phyloP scores from a whole-genome alignment of 1,140 invertebrate species.

The Aphaenogaster floridana region DNA sequence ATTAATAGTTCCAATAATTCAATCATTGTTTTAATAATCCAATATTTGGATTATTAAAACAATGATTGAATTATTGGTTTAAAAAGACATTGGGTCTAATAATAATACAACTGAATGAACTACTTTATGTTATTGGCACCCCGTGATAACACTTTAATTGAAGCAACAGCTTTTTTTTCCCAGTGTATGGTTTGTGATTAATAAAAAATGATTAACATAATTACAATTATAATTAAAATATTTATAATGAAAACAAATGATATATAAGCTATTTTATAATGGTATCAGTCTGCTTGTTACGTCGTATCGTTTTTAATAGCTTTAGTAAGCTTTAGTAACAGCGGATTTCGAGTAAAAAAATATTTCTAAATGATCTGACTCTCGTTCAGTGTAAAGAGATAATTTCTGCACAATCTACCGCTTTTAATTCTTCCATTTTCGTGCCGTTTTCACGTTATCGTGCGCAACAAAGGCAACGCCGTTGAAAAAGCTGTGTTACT shows the following conservation, averaged over 20 bases:
- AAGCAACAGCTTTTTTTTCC: no score
- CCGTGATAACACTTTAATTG: no score
- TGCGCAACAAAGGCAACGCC: slow-evolving; percentile 2
- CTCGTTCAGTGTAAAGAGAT: neutral
- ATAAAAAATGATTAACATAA: no score
- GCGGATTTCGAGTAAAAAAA: neutral
- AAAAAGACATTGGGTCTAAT: no score
- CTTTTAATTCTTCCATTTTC: slow-evolving; percentile 41
- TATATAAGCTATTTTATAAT: neutral
- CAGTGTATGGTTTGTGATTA: no score
- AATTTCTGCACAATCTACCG: slow-evolving; percentile 40
- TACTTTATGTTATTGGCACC: no score
- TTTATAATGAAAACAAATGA: neutral
- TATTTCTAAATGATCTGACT: neutral
- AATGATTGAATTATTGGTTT: no score
- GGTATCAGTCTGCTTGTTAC: neutral
- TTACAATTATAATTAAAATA: neutral
- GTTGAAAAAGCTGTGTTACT: slow-evolving; percentile 57
- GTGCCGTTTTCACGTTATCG: slow-evolving; percentile 25
- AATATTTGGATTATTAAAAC: no score
- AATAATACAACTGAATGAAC: no score
- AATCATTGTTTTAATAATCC: no score
- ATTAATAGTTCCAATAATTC: no score
- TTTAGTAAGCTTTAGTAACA: neutral
- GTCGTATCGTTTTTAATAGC: neutral